Percentiles rank a stretch among this genome's conserved stretches.
These are phyloP conservation scores for Lepidurus packardi DNA, from an alignment of 1,140 invertebrate species.

Conservation along the genomic window DNA sequence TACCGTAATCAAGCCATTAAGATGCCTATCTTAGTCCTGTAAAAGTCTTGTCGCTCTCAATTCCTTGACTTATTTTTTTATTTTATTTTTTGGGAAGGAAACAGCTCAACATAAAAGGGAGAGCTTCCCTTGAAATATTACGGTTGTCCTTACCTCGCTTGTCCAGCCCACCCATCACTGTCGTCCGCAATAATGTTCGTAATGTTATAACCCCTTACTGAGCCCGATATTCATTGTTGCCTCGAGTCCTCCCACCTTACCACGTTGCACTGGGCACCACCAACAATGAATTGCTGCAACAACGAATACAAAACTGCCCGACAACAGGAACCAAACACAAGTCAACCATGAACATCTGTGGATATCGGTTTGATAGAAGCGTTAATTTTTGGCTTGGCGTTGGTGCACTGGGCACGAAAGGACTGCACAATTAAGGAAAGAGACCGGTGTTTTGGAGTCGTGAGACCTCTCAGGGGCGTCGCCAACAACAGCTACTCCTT, in stretches of 20 bases:
- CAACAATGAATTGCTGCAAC: no score
- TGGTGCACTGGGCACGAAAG: constrained; percentile 13
- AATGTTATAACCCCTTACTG: background rate
- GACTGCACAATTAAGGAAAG: constrained; percentile 13
- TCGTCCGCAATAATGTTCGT: background rate
- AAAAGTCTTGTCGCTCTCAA: constrained; percentile 14
- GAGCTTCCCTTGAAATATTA: background rate
- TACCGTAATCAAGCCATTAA: constrained; percentile 16
- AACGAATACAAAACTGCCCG: background rate
- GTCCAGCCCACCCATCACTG: constrained; percentile 13
- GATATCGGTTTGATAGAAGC: background rate
- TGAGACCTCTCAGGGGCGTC: constrained; percentile 15
- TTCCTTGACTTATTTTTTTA: background rate
- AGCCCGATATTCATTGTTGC: no score
- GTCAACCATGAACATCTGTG: background rate
- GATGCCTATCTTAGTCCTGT: constrained; percentile 5
- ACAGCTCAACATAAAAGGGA: background rate
- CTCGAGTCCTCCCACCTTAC: no score
- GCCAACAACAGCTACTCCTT: background rate
- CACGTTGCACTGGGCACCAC: no score
- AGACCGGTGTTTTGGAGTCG: background rate
- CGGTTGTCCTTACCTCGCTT: constrained; percentile 9
- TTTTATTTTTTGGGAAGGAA: background rate
- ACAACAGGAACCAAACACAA: background rate
- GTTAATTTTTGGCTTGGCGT: background rate